Base-by-base conservation (phyloP, 2,797 vertebrate genomes). In the Echiichthys vipera region DNA sequence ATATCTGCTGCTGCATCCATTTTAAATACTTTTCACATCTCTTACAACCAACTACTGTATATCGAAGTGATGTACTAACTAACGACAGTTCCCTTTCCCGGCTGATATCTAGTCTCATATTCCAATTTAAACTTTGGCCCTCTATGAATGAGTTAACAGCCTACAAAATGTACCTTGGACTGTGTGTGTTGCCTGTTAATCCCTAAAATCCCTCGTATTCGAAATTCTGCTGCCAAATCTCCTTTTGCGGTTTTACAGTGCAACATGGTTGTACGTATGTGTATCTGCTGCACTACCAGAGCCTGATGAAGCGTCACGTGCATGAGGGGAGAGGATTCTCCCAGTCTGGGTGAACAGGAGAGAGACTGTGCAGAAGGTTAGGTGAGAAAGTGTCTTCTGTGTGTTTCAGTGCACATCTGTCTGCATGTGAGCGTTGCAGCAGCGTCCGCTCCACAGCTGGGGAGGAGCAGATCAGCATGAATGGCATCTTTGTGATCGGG, bases 131-230 rank as follows among this genome's bases (percentile, higher is more conserved):
- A 58, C 49, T 18, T 53, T 29, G 53, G 18, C 45, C 59, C 47
- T 77, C 55, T 51, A 32, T 66, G 62, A 84, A 81, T 24, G 79
- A 75, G 84, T 82, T 83, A 81, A 71, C 73, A 39, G 68, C 42
- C 88, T 78, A 84, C 68, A 68, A 27, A 71, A 27, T 81, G 88
- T 61, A 89, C 88, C 75, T 87, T 89, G 89, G 90, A 91, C 85
- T 76, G 77, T 82, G 78, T 77, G 72, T 69, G 59, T 81, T 78
- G 79, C 71, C 36, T 24, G 79, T 30, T 91, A 92, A 92, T 90
- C 89, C 81, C 25, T 46, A 78, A 86, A 91, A 88, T 91, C 88
- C 90, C 73, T 85, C 71, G 85, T 87, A 89, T 85, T 90, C 76
- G 77, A 81, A 85, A 78, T 76, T 80, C 69, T 69, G 67, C 11